Evolutionary conservation across 1,140 invertebrate species (phyloP).

Genomic region (Parapsyche elsis): DNA sequence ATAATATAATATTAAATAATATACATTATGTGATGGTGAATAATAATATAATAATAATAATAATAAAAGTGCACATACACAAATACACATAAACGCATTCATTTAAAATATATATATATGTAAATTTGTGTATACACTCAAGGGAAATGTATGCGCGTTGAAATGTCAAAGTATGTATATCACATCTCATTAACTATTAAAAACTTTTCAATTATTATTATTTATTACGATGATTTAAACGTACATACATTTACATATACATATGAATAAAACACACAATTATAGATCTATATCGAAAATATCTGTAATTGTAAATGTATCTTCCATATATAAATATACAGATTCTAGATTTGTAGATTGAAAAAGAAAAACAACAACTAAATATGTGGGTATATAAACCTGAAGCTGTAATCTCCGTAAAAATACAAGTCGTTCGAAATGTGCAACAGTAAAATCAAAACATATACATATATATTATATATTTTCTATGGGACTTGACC

Average conservation of each 20-base stretch:
- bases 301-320: constrained; percentile 31
- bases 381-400: neutral
- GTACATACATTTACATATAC: constrained; percentile 23
- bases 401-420: neutral
- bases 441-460: neutral
- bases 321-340: constrained; percentile 29
- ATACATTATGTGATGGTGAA: constrained; percentile 38
- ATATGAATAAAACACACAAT: constrained; percentile 28
- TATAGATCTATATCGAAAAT: constrained; percentile 11
- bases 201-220: too few relatives aligned
- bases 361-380: neutral
- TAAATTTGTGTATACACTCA: constrained; percentile 22
- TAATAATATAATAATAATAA: neutral
- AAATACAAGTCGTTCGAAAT: neutral
- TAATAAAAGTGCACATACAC: constrained; percentile 14
- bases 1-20: constrained; percentile 28
- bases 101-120: neutral
- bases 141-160: constrained; percentile 14
- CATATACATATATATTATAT: neutral
- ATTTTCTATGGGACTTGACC: neutral
- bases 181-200: too few relatives aligned
- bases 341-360: neutral
- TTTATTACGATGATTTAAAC: constrained; percentile 23
- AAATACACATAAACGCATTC: constrained; percentile 27
- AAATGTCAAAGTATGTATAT: constrained; percentile 2